phyloP scores from a whole-genome alignment of 2,888 invertebrate species.

The Sinohyriopsis cumingii region DNA sequence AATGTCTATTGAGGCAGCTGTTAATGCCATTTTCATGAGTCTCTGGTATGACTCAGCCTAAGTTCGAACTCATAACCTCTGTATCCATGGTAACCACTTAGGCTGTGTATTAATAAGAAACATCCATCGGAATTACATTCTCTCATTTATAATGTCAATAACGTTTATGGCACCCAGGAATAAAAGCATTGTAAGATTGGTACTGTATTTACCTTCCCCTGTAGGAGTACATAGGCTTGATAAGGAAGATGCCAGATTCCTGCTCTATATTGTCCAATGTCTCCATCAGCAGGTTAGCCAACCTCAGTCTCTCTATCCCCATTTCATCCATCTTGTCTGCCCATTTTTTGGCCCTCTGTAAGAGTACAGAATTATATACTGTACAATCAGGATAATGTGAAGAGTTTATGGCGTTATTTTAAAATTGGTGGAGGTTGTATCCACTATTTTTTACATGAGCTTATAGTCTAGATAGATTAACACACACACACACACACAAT shows the following conservation, averaged over 20 bases:
- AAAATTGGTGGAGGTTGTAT: background rate
- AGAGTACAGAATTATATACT: slow-evolving; percentile 3
- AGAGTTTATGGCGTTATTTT: background rate
- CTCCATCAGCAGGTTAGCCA: slow-evolving; percentile 67
- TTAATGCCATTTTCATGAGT: too few relatives aligned
- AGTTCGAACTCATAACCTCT: too few relatives aligned
- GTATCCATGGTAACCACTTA: too few relatives aligned
- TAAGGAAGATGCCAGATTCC: slow-evolving; percentile 70
- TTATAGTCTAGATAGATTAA: too few relatives aligned
- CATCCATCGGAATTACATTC: too few relatives aligned
- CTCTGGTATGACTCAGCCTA: too few relatives aligned
- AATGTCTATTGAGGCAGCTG: too few relatives aligned
- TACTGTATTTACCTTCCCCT: slow-evolving; percentile 56
- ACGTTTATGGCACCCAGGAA: too few relatives aligned
- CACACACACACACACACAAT: too few relatives aligned
- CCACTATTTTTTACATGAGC: background rate
- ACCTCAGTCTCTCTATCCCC: slow-evolving; percentile 58
- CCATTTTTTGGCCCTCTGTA: slow-evolving; percentile 66
- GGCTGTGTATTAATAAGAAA: too few relatives aligned
- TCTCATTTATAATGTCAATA: too few relatives aligned
- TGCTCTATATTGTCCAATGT: slow-evolving; percentile 67
- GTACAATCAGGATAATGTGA: background rate
- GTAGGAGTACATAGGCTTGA: slow-evolving; percentile 71
- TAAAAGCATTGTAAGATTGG: background rate
- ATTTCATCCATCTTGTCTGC: slow-evolving; percentile 66